A percentile compares a stretch with the other conserved stretches of the same genome.
phyloP scores from a whole-genome alignment of 2,797 vertebrate species.

The Morus bassanus region DNA sequence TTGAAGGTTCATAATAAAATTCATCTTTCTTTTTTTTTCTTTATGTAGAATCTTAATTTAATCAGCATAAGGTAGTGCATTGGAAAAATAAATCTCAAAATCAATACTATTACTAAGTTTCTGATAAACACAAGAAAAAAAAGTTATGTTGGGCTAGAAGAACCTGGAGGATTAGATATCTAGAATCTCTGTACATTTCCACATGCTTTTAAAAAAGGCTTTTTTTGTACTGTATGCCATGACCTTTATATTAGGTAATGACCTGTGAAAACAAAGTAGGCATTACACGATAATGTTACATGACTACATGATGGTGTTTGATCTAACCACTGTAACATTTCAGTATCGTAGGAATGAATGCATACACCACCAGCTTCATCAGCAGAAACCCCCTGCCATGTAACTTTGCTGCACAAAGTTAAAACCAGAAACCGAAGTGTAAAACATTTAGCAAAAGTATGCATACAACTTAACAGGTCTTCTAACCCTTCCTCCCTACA shows the following conservation, averaged over 20 bases:
- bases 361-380: background rate
- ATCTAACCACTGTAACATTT: background rate
- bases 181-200: background rate
- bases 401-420: background rate
- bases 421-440: background rate
- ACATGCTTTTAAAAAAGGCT: background rate
- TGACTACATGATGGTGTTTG: background rate
- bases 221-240: background rate
- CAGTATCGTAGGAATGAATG: background rate
- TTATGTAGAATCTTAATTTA: background rate
- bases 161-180: background rate
- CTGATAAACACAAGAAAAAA: background rate
- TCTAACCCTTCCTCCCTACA: background rate
- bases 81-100: background rate
- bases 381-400: background rate
- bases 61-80: rapidly evolving
- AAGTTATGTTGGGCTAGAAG: background rate
- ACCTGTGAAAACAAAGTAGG: background rate
- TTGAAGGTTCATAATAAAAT: background rate
- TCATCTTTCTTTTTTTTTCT: background rate
- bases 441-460: background rate
- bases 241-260: background rate
- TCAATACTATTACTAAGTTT: background rate
- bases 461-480: background rate
- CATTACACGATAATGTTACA: background rate